These are phyloP conservation scores for Sphaerodactylus townsendi DNA, from an alignment of 2,113 vertebrate species.

Conservation along the genomic window DNA sequence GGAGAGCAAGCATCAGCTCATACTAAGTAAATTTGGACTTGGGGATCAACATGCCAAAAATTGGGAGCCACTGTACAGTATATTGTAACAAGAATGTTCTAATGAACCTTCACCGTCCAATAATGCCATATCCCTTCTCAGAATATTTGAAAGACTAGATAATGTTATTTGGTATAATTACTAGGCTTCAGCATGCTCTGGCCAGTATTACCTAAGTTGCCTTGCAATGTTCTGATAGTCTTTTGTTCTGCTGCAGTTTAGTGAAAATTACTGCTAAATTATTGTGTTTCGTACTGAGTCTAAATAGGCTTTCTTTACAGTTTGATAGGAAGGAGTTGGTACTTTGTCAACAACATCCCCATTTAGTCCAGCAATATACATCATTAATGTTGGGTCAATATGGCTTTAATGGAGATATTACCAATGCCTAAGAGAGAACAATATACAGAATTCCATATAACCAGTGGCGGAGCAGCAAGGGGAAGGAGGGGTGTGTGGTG, in stretches of 20 bases:
- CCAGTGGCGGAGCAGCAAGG: too few relatives aligned
- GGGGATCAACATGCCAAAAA: too few relatives aligned
- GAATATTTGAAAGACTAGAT: not conserved
- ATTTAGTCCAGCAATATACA: conserved; percentile 31
- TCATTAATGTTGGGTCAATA: conserved; percentile 1
- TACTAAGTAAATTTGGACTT: too few relatives aligned
- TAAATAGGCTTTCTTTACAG: conserved; percentile 57
- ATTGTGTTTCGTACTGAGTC: conserved; percentile 32
- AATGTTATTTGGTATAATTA: not conserved
- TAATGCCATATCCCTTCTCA: not conserved
- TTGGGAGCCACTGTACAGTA: too few relatives aligned
- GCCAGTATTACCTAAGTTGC: not conserved
- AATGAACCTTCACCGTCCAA: not conserved
- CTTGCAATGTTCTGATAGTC: not conserved
- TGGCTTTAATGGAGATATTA: accelerated
- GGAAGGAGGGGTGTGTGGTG: too few relatives aligned
- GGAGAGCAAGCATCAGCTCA: too few relatives aligned
- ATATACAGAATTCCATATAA: not conserved
- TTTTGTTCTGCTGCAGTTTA: conserved; percentile 49
- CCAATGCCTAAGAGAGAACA: not conserved
- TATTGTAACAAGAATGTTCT: too few relatives aligned
- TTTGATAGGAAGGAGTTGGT: conserved; percentile 42
- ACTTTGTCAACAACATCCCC: conserved; percentile 27
- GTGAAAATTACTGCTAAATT: conserved; percentile 46
- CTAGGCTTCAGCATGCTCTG: not conserved